A percentile compares a stretch with the other conserved stretches of the same genome.
These are phyloP conservation scores for Rhincodon typus DNA, from an alignment of 2,797 vertebrate genomes.

Conservation along the genomic window DNA sequence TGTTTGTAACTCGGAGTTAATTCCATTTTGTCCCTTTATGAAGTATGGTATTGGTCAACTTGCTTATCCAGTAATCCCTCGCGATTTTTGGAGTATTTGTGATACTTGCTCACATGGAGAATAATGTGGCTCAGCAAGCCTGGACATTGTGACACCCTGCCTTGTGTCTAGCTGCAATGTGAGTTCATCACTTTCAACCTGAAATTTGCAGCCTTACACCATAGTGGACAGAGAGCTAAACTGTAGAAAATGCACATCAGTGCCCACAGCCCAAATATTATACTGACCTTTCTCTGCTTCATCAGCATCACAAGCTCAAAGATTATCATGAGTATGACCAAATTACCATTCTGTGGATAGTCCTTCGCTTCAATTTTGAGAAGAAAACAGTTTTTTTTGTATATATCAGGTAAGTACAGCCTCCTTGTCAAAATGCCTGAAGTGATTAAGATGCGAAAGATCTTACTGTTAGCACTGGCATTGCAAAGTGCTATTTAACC, in stretches of 20 bases:
- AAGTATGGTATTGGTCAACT: background rate
- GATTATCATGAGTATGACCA: too few relatives aligned
- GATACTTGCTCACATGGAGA: background rate
- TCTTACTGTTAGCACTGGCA: background rate
- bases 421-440: background rate
- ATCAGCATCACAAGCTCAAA: background rate
- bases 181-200: background rate
- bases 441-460: background rate
- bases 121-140: background rate
- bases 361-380: background rate
- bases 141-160: background rate
- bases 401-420: background rate
- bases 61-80: background rate
- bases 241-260: background rate
- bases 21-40: background rate
- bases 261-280: background rate
- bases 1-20: background rate
- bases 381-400: background rate
- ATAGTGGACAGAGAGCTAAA: background rate
- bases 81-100: background rate
- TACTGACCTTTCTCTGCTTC: too few relatives aligned
- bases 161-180: background rate
- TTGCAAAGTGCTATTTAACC: background rate
- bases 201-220: background rate
- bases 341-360: background rate